Percentiles rank a stretch among this genome's conserved stretches.
These are phyloP conservation scores for Micrastur ruficollis DNA, from an alignment of 2,797 vertebrate species.

Conservation along the genomic window DNA sequence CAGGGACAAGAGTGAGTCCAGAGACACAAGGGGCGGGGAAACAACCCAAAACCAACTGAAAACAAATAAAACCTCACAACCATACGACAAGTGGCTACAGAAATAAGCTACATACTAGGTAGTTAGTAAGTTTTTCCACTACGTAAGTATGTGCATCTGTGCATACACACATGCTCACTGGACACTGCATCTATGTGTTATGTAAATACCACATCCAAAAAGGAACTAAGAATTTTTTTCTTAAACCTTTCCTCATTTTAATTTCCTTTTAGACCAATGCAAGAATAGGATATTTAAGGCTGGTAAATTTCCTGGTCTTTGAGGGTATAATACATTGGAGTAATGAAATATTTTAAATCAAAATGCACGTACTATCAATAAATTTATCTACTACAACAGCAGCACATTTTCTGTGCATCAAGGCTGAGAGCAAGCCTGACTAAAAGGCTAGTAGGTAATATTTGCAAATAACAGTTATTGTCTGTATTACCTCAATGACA, in stretches of 20 bases:
- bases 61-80: not conserved
- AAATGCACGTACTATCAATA: not conserved
- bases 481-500: not conserved
- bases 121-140: not conserved
- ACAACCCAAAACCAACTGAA: not conserved
- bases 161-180: not conserved
- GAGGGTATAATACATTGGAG: not conserved
- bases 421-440: not conserved
- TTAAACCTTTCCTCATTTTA: not conserved
- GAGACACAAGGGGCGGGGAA: not conserved
- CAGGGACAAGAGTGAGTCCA: not conserved
- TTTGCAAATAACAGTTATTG: not conserved
- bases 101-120: not conserved
- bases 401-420: not conserved
- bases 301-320: not conserved
- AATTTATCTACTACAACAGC: not conserved
- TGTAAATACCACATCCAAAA: not conserved
- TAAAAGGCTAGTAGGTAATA: not conserved
- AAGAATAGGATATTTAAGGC: not conserved
- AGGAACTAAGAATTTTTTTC: not conserved
- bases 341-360: not conserved
- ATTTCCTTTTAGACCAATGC: not conserved
- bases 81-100: not conserved
- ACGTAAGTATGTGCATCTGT: not conserved
- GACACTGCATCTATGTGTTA: not conserved